phyloP scores from a whole-genome alignment of 2,797 vertebrate species.

The Ciconia nigra region DNA sequence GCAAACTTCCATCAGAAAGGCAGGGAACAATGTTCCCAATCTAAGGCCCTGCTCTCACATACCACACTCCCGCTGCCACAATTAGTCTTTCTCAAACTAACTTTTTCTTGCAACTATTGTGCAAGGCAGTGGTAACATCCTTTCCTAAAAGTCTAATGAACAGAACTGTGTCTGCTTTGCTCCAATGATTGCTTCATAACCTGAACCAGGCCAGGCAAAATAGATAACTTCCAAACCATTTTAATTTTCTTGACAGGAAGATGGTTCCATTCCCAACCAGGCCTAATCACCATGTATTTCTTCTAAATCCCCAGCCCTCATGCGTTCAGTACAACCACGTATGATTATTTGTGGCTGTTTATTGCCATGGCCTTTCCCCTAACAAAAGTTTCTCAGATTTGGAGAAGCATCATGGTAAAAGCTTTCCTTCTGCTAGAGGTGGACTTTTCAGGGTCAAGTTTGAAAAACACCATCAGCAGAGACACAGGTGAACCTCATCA shows the following conservation, averaged over 20 bases:
- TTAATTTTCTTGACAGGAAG: not conserved
- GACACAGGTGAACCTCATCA: fast-evolving
- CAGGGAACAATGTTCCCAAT: not conserved
- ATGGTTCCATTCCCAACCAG: not conserved
- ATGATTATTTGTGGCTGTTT: not conserved
- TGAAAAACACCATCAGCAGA: conserved; percentile 10
- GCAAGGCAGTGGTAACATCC: not conserved
- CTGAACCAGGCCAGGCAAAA: conserved; percentile 12
- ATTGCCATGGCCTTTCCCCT: not conserved
- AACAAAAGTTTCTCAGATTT: not conserved
- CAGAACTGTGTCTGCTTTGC: not conserved
- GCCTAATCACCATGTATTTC: not conserved
- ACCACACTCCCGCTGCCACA: not conserved
- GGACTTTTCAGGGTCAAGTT: not conserved
- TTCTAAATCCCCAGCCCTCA: not conserved
- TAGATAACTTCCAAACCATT: not conserved
- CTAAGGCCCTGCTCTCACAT: not conserved
- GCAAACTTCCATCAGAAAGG: not conserved
- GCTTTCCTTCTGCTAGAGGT: not conserved
- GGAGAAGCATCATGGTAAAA: not conserved
- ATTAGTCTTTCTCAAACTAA: not conserved
- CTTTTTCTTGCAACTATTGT: not conserved
- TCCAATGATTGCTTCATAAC: not conserved
- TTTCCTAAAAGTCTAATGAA: not conserved
- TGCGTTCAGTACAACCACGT: fast-evolving